Evolutionary conservation across 2,797 vertebrate species (phyloP).

Genomic region (Poeciliopsis paucimaculata): DNA sequence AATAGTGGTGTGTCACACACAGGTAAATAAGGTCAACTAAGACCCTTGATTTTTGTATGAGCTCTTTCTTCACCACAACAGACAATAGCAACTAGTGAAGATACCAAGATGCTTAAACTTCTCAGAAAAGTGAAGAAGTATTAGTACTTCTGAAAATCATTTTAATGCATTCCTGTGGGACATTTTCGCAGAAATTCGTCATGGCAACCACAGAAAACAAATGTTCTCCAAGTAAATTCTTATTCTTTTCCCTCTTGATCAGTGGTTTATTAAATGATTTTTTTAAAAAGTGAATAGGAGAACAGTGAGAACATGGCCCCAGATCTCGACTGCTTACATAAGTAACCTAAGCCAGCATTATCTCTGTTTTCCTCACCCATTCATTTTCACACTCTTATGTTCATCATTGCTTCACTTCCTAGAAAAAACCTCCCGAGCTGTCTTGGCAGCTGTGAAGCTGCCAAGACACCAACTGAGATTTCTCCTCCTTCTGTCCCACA

Average conservation of each 20-base stretch:
- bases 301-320: conserved; percentile 37
- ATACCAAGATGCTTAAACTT: neutral
- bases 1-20: neutral
- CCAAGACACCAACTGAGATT: conserved; percentile 70
- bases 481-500: conserved; percentile 67
- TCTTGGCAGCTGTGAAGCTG: conserved; percentile 50
- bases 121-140: neutral
- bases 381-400: conserved; percentile 45
- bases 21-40: neutral
- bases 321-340: conserved; percentile 64
- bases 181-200: neutral
- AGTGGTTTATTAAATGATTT: conserved; percentile 31
- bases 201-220: neutral
- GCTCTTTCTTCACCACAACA: neutral
- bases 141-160: neutral
- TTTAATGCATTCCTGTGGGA: neutral
- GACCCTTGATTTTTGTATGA: neutral
- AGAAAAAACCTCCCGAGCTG: conserved; percentile 59
- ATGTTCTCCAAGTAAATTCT: neutral
- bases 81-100: neutral
- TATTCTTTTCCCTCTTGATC: conserved; percentile 6
- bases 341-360: conserved; percentile 62
- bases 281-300: conserved; percentile 3
- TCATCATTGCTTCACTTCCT: conserved; percentile 50
- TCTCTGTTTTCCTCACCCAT: conserved; percentile 43